Evolutionary conservation across 1,140 invertebrate species (phyloP).

Genomic region (Panagrolaimus sp.): DNA sequence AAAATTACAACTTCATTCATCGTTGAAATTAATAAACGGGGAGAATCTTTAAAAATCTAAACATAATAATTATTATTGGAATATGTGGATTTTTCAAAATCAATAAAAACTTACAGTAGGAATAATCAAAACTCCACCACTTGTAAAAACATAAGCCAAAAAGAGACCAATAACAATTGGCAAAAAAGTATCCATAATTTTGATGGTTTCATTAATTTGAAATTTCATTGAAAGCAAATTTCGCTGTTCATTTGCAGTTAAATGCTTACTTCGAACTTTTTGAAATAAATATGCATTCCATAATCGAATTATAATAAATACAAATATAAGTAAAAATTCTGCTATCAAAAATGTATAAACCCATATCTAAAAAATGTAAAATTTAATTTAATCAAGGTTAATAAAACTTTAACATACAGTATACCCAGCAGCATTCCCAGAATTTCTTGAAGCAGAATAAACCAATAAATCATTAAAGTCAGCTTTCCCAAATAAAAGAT

Average conservation of each 20-base stretch:
- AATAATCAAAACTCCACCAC: neutral
- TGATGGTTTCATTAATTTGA: slow-evolving; percentile 12
- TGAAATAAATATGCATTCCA: neutral
- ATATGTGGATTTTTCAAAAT: neutral
- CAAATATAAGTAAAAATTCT: neutral
- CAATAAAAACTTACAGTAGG: slow-evolving; percentile 8
- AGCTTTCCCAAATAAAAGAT: neutral
- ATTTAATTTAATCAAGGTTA: neutral
- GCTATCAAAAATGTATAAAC: neutral
- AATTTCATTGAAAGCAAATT: slow-evolving; percentile 1
- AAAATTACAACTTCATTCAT: neutral
- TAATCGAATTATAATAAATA: neutral
- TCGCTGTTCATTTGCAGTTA: neutral
- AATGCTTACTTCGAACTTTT: neutral
- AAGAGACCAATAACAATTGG: slow-evolving; percentile 3
- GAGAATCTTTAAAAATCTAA: neutral
- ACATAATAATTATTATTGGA: neutral
- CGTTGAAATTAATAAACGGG: neutral
- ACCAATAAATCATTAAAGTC: neutral
- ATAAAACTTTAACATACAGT: neutral
- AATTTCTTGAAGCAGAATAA: neutral
- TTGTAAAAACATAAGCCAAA: neutral
- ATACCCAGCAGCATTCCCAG: neutral
- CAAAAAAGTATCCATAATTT: neutral
- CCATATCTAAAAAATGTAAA: neutral